These are phyloP conservation scores for Brachionichthys hirsutus DNA, from an alignment of 2,113 vertebrate species.

Conservation along the genomic window DNA sequence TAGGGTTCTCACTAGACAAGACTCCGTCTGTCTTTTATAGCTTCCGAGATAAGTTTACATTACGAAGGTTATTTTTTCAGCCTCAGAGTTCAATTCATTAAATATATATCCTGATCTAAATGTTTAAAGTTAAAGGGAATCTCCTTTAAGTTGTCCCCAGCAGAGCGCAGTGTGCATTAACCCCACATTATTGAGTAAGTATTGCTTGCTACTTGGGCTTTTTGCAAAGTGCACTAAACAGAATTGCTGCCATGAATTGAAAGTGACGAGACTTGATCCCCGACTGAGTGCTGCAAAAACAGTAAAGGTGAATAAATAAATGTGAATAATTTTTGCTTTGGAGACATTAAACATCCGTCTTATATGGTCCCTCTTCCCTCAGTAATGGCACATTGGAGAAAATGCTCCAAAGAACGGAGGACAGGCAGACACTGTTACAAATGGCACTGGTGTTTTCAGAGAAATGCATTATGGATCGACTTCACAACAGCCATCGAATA, in stretches of 20 bases:
- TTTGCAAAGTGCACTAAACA: conserved; percentile 11
- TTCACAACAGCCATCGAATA: conserved; percentile 5
- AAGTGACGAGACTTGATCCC: conserved; percentile 11
- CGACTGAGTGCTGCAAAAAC: conserved; percentile 9
- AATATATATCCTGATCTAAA: neutral
- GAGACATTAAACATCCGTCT: conserved; percentile 11
- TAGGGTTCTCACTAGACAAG: neutral
- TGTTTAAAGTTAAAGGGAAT: neutral
- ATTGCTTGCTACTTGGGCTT: conserved; percentile 61
- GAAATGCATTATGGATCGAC: conserved; percentile 31
- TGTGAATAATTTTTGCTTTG: conserved; percentile 19
- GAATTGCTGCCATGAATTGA: conserved; percentile 17
- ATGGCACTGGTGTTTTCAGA: conserved; percentile 51
- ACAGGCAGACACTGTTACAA: conserved; percentile 36
- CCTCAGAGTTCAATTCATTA: conserved; percentile 3
- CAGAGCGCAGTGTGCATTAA: conserved; percentile 1
- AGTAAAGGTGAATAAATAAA: neutral
- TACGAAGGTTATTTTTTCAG: neutral
- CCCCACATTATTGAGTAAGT: conserved; percentile 10
- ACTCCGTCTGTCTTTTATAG: conserved; percentile 8
- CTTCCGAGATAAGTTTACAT: conserved; percentile 1
- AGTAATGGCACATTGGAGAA: conserved; percentile 69
- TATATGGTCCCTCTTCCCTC: conserved; percentile 15
- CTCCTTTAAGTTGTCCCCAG: conserved; percentile 5
- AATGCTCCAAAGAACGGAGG: conserved; percentile 42